Conservation (phyloP, 2,888 invertebrate genomes). For the Galerucella pusilla region DNA sequence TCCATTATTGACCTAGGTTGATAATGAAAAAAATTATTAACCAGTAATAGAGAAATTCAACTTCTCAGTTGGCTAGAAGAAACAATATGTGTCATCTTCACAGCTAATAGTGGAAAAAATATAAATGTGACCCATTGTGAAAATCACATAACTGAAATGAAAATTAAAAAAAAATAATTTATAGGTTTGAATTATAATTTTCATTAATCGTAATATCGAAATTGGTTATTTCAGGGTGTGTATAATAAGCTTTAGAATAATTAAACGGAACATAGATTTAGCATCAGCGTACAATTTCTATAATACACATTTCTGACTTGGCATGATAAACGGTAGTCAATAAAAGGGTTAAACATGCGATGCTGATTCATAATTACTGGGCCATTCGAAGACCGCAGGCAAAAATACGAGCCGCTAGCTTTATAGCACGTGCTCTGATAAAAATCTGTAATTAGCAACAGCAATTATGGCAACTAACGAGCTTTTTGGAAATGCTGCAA, state of each 20-base stretch:
- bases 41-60: too few species aligned
- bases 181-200: too few species aligned
- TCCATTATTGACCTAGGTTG: too few species aligned
- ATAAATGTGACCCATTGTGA: too few species aligned
- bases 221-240: not conserved
- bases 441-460: constrained; percentile 67
- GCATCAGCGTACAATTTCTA: constrained; percentile 39
- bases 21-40: too few species aligned
- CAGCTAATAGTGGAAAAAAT: too few species aligned
- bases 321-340: constrained; percentile 62
- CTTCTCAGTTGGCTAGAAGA: too few species aligned
- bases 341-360: constrained; percentile 64
- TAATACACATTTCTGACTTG: constrained; percentile 53
- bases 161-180: too few species aligned
- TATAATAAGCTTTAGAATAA: constrained; percentile 39
- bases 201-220: not conserved
- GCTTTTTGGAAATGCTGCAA: constrained; percentile 57
- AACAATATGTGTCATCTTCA: too few species aligned
- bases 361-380: constrained; percentile 63
- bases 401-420: constrained; percentile 60
- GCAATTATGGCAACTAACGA: constrained; percentile 66
- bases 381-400: constrained; percentile 55
- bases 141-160: too few species aligned
- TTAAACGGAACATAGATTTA: constrained; percentile 51
- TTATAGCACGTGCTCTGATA: constrained; percentile 64